Evolutionary conservation across 2,113 vertebrate species (phyloP).

Genomic region (Cairina moschata): DNA sequence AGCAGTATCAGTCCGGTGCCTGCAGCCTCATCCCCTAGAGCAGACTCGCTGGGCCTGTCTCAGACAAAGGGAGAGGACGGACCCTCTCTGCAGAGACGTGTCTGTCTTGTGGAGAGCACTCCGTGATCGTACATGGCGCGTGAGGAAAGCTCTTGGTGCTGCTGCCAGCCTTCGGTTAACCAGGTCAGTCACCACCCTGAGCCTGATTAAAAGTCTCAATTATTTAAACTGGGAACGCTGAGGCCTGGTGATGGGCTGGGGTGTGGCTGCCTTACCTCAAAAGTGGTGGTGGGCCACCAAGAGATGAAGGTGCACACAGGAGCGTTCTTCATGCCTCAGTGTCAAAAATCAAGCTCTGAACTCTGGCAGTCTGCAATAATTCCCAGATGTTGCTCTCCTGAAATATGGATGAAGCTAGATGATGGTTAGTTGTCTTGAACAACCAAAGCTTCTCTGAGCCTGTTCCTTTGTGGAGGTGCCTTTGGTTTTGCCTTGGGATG

Average conservation of each 20-base stretch:
- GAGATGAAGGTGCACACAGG: background rate
- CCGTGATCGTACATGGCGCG: accelerated
- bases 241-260: background rate
- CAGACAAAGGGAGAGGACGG: background rate
- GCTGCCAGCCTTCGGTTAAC: background rate
- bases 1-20: background rate
- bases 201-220: background rate
- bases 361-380: background rate
- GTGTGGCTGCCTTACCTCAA: background rate
- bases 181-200: background rate
- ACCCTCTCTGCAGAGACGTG: background rate
- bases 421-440: background rate
- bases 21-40: background rate
- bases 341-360: background rate
- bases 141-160: background rate
- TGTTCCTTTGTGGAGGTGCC: background rate
- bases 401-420: background rate
- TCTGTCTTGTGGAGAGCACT: background rate
- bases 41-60: background rate
- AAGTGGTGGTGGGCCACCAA: background rate
- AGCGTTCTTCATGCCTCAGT: background rate
- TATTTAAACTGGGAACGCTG: background rate
- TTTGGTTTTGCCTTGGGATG: background rate
- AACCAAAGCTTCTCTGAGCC: background rate
- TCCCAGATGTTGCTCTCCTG: background rate